These are phyloP conservation scores for Coelinius sp. DNA, from an alignment of 2,888 invertebrate species.

Conservation along the genomic window DNA sequence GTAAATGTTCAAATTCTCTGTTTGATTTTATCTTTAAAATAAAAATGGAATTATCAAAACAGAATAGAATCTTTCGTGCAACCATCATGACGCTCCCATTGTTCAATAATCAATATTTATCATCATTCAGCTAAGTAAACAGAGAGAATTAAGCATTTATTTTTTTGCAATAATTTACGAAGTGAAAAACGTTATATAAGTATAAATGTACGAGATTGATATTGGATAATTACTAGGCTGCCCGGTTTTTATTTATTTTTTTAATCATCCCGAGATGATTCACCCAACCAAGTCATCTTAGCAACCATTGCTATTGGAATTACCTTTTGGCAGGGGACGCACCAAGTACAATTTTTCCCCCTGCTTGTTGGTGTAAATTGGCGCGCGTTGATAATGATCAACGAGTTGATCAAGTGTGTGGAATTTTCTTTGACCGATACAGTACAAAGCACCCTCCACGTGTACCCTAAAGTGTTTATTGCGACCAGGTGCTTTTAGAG, in stretches of 20 bases:
- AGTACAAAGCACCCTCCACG: constrained; percentile 91
- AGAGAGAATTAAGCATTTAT: background rate
- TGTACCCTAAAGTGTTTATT: constrained; percentile 99
- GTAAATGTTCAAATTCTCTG: too few relatives aligned
- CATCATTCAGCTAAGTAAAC: background rate
- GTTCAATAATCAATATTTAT: background rate
- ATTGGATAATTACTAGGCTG: constrained; percentile 53
- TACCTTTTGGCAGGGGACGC: constrained; percentile 86
- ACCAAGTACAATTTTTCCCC: constrained; percentile 98
- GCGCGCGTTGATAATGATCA: constrained; percentile 98
- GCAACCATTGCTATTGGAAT: constrained; percentile 68
- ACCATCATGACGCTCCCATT: background rate
- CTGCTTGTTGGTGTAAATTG: constrained; percentile 98
- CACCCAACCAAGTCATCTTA: constrained; percentile 48
- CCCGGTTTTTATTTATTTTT: constrained; percentile 25
- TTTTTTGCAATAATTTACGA: background rate
- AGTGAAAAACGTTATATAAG: constrained; percentile 41
- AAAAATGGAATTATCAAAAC: background rate
- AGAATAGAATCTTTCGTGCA: background rate
- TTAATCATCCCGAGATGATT: background rate
- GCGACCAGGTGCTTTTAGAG: constrained; percentile 95
- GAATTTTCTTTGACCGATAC: constrained; percentile 99
- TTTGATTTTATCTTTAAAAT: too few relatives aligned
- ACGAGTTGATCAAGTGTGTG: constrained; percentile 95
- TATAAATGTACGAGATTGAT: constrained; percentile 66